Conservation (phyloP, 2,888 invertebrate genomes). For the Rhagonycha lutea region DNA sequence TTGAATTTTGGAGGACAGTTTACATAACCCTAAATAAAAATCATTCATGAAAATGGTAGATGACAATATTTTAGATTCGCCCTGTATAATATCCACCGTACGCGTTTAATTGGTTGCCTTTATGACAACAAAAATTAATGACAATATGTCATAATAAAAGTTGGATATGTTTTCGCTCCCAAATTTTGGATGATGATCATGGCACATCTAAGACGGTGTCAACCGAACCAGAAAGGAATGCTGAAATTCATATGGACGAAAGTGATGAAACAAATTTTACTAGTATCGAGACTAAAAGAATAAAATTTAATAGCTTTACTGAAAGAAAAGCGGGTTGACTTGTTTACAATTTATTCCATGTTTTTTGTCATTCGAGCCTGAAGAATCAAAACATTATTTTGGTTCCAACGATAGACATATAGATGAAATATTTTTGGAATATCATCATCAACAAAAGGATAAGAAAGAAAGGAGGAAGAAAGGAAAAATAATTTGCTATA, state of each 20-base stretch:
- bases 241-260: conserved; percentile 70
- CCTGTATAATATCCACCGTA: too few species aligned
- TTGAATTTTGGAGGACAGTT: too few species aligned
- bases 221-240: conserved; percentile 44
- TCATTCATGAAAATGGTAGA: too few species aligned
- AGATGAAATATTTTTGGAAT: conserved; percentile 65
- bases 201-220: conserved; percentile 25
- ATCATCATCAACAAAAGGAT: conserved; percentile 60
- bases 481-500: too few species aligned
- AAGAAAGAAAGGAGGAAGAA: too few species aligned
- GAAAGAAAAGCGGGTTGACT: conserved; percentile 56
- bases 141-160: too few species aligned
- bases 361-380: conserved; percentile 64
- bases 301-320: conserved; percentile 71
- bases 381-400: conserved; percentile 53
- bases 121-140: too few species aligned
- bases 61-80: too few species aligned
- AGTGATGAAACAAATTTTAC: conserved; percentile 80
- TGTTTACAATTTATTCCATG: conserved; percentile 54
- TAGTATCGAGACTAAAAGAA: conserved; percentile 74
- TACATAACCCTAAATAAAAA: too few species aligned
- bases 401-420: conserved; percentile 60
- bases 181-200: conserved; percentile 61
- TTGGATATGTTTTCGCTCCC: conserved; percentile 79
- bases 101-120: too few species aligned